phyloP scores from a whole-genome alignment of 2,113 vertebrate species.

The Tetraodon nigroviridis region DNA sequence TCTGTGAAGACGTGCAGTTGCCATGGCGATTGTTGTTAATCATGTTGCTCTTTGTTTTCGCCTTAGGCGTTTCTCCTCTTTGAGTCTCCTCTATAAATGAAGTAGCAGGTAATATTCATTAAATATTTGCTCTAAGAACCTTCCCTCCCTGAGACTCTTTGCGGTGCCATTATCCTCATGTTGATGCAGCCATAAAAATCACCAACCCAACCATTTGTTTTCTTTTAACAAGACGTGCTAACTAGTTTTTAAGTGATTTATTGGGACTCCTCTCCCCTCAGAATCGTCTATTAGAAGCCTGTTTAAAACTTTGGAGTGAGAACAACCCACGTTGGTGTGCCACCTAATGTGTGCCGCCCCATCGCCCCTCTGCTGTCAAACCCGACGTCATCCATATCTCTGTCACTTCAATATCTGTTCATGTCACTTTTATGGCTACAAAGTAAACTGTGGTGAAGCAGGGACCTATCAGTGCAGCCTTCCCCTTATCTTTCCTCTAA shows the following conservation, averaged over 20 bases:
- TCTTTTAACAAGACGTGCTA: too few relatives aligned
- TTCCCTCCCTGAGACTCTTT: too few relatives aligned
- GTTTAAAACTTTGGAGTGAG: slow-evolving; percentile 22
- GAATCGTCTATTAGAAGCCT: slow-evolving; percentile 1
- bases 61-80: too few relatives aligned
- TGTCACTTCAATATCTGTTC: slow-evolving; percentile 21
- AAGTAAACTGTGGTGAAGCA: slow-evolving; percentile 21
- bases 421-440: slow-evolving; percentile 17
- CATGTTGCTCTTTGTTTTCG: too few relatives aligned
- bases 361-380: slow-evolving; percentile 16
- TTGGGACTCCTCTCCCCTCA: neutral
- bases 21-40: too few relatives aligned
- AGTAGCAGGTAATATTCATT: too few relatives aligned
- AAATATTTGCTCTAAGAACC: too few relatives aligned
- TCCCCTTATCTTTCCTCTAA: slow-evolving; percentile 46
- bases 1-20: too few relatives aligned
- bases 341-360: slow-evolving; percentile 28
- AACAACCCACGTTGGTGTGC: slow-evolving; percentile 14
- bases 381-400: slow-evolving; percentile 1
- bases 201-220: too few relatives aligned
- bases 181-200: too few relatives aligned
- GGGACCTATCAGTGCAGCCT: slow-evolving; percentile 27
- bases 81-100: too few relatives aligned
- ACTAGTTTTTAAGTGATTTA: neutral
- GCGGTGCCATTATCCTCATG: too few relatives aligned